Conservation (phyloP, 1,140 invertebrate species). For the Hylaeus anthracinus region DNA sequence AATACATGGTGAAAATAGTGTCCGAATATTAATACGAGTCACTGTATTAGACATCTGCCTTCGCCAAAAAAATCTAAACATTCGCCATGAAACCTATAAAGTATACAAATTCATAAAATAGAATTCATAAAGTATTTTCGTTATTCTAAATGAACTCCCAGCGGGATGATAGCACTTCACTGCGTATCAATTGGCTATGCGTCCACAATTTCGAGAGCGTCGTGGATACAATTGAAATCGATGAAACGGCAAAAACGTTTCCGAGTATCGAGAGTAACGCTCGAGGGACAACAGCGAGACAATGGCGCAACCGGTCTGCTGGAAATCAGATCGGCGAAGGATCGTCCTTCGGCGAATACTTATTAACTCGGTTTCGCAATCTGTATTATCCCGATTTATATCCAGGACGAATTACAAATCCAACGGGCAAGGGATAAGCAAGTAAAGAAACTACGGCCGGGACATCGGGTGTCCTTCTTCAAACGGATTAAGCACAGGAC, state of each 20-base stretch:
- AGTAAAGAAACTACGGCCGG: slow-evolving; percentile 1
- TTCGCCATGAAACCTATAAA: too few relatives aligned
- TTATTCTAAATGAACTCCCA: not conserved
- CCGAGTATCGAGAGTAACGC: not conserved
- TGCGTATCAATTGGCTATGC: too few relatives aligned
- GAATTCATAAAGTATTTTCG: not conserved
- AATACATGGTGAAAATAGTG: too few relatives aligned
- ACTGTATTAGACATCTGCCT: too few relatives aligned
- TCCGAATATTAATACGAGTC: too few relatives aligned
- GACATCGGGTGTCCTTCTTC: slow-evolving; percentile 19
- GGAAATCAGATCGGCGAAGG: slow-evolving; percentile 9
- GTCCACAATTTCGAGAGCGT: not conserved
- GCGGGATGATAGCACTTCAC: not conserved
- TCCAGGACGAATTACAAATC: slow-evolving; percentile 8
- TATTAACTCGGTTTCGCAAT: slow-evolving; percentile 31
- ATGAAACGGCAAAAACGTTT: not conserved
- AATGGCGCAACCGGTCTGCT: not conserved
- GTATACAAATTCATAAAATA: not conserved
- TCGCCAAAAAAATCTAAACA: too few relatives aligned
- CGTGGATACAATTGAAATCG: slow-evolving; percentile 3
- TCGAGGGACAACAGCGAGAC: not conserved
- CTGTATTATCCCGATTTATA: slow-evolving; percentile 5
- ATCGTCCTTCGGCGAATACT: slow-evolving; percentile 6
- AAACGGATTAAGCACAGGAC: slow-evolving; percentile 28
- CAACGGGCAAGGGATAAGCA: not conserved